These are phyloP conservation scores for Chironomus tepperi DNA, from an alignment of 1,140 invertebrate species.

Conservation along the genomic window DNA sequence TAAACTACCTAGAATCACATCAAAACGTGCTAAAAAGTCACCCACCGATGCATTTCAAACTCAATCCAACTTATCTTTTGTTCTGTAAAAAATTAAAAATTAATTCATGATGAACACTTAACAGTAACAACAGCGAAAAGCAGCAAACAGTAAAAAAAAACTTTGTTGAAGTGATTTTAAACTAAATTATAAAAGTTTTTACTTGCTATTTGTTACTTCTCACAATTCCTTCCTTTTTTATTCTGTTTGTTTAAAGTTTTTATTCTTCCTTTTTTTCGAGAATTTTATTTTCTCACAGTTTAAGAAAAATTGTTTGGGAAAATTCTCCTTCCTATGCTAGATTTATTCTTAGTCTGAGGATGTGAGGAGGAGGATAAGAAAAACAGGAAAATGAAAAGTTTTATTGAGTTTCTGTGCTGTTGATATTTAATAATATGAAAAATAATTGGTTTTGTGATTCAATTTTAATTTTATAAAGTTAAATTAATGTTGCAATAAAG, in stretches of 20 bases:
- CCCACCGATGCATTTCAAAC: too few relatives aligned
- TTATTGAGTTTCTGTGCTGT: neutral
- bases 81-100: neutral
- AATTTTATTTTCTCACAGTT: neutral
- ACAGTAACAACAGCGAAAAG: neutral
- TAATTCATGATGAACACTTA: neutral
- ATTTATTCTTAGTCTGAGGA: too few relatives aligned
- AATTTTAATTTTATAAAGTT: too few relatives aligned
- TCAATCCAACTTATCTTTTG: neutral
- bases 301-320: neutral
- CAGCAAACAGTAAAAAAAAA: neutral
- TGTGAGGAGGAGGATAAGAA: too few relatives aligned
- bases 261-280: too few relatives aligned
- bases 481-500: too few relatives aligned
- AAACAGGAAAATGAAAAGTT: neutral
- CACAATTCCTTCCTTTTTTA: too few relatives aligned
- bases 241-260: neutral
- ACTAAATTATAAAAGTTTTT: conserved; percentile 21
- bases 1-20: too few relatives aligned
- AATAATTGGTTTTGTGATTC: conserved; percentile 2
- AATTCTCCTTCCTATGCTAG: neutral
- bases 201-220: neutral
- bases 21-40: too few relatives aligned
- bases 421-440: neutral
- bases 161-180: conserved; percentile 22